Conservation (phyloP, 2,797 vertebrate species). For the Trachops cirrhosus region DNA sequence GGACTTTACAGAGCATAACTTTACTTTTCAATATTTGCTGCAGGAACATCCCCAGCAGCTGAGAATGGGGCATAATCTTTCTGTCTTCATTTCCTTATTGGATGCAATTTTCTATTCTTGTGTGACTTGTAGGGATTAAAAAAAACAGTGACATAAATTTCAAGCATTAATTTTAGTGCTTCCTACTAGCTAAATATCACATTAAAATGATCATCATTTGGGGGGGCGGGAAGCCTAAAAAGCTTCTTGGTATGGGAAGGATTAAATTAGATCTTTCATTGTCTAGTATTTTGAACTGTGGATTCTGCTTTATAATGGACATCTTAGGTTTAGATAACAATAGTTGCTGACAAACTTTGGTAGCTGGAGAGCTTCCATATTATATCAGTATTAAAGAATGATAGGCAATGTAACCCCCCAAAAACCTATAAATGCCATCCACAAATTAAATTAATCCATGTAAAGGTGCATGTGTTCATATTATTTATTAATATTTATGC, state of each 20-base stretch:
- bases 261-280: constrained; percentile 47
- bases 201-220: background rate
- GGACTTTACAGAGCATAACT: background rate
- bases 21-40: constrained; percentile 1
- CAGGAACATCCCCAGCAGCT: background rate
- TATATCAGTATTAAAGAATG: constrained; percentile 60
- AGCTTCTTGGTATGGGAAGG: constrained; percentile 14
- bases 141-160: constrained; percentile 17
- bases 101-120: background rate
- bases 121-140: background rate
- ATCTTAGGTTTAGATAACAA: background rate
- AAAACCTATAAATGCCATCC: background rate
- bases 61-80: background rate
- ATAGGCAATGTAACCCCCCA: background rate
- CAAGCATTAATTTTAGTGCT: constrained; percentile 13
- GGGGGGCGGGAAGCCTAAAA: background rate
- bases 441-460: background rate
- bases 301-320: constrained; percentile 18
- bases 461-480: constrained; percentile 13
- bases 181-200: background rate
- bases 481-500: constrained; percentile 57
- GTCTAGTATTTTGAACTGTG: constrained; percentile 60
- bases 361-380: background rate
- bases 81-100: constrained; percentile 48
- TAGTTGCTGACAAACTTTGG: constrained; percentile 48